Conservation (phyloP, 2,797 vertebrate species). For the Ceryle rudis region DNA sequence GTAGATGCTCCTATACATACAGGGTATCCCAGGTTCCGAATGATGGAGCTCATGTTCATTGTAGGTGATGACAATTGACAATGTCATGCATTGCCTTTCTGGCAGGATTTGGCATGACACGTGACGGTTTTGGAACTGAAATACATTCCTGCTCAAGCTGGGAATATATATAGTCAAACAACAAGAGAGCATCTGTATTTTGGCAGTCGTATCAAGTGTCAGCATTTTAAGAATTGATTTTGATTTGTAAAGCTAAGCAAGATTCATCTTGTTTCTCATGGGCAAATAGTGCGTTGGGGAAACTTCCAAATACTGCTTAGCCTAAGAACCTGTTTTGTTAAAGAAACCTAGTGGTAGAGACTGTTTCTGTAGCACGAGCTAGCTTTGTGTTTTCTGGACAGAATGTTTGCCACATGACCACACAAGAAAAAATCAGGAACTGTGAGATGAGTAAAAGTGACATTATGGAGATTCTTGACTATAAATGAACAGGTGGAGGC, state of each 20-base stretch:
- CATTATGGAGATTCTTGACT: neutral
- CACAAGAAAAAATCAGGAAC: neutral
- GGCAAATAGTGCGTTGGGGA: neutral
- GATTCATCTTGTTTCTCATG: neutral
- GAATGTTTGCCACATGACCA: neutral
- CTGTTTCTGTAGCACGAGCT: neutral
- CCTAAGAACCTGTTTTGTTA: neutral
- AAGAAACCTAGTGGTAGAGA: neutral
- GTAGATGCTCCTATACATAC: neutral
- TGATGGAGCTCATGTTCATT: neutral
- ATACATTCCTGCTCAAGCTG: neutral
- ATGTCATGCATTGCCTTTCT: neutral
- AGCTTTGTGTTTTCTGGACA: neutral
- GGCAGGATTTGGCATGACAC: neutral
- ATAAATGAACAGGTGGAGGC: rapidly evolving
- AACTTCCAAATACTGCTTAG: neutral
- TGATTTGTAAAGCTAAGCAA: rapidly evolving
- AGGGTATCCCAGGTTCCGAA: neutral
- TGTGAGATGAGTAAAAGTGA: neutral
- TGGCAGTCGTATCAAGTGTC: neutral
- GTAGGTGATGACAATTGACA: neutral
- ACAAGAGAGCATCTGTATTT: neutral
- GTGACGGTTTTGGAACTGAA: neutral
- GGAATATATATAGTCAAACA: neutral
- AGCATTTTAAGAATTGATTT: neutral